These are phyloP conservation scores for Meiosimyza platycephala DNA, from an alignment of 2,888 invertebrate species.

Conservation along the genomic window DNA sequence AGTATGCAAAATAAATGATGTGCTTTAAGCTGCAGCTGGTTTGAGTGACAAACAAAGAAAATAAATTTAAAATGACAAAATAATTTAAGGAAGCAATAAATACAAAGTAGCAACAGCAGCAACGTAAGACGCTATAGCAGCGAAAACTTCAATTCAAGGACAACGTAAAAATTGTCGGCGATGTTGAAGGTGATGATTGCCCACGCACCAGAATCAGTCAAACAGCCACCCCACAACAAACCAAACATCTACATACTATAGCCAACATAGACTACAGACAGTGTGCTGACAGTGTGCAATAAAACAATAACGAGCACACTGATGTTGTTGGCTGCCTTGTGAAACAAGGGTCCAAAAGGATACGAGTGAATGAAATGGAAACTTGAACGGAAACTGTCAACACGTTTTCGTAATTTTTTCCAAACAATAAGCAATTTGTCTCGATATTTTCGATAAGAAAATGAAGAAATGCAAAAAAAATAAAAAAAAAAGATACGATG, in stretches of 20 bases:
- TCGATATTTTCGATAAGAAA: constrained; percentile 3
- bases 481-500: neutral
- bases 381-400: neutral
- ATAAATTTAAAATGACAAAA: constrained; percentile 8
- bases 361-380: neutral
- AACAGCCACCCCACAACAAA: neutral
- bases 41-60: neutral
- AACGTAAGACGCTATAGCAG: no score
- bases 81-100: constrained; percentile 5
- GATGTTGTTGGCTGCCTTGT: no score
- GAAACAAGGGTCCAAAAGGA: no score
- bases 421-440: constrained; percentile 17
- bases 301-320: no score
- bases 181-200: neutral
- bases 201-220: neutral
- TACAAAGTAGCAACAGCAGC: neutral
- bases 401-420: constrained; percentile 17
- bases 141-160: constrained; percentile 2
- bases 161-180: neutral
- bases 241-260: neutral
- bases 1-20: no score
- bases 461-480: neutral
- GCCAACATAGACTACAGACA: neutral
- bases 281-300: no score
- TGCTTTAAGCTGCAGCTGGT: neutral